phyloP scores from a whole-genome alignment of 2,888 invertebrate species.

The Abrostola triplasia region DNA sequence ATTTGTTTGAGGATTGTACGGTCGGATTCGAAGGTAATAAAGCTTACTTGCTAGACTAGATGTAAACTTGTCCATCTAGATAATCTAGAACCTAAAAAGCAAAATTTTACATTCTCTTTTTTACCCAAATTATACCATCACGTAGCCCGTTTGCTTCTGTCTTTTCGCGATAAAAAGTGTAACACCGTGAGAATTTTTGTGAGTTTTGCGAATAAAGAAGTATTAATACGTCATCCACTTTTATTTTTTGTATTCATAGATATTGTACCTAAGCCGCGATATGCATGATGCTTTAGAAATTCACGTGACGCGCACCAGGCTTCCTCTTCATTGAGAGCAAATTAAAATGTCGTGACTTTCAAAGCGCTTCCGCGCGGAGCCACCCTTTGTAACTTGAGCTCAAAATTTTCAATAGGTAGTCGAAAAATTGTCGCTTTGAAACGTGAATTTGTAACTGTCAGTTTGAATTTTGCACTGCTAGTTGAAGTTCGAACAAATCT shows the following conservation, averaged over 20 bases:
- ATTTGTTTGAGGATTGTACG: constrained; percentile 69
- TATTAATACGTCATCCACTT: too few relatives aligned
- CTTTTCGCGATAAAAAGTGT: too few relatives aligned
- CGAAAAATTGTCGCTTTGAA: constrained; percentile 9
- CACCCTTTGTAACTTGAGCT: constrained; percentile 8
- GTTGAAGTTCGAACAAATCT: neutral
- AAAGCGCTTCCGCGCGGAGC: constrained; percentile 16
- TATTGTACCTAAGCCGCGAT: neutral
- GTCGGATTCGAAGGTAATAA: constrained; percentile 59
- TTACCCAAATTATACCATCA: too few relatives aligned
- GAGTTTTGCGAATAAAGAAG: too few relatives aligned
- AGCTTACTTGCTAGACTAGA: too few relatives aligned
- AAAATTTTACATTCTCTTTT: too few relatives aligned
- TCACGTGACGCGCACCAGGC: constrained; percentile 7
- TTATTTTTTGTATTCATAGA: too few relatives aligned
- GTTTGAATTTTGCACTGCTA: constrained; percentile 5
- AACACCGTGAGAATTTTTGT: too few relatives aligned
- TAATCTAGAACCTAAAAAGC: too few relatives aligned
- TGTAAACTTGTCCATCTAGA: too few relatives aligned
- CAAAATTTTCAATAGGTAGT: constrained; percentile 5
- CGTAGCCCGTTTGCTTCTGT: too few relatives aligned
- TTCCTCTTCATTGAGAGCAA: constrained; percentile 22
- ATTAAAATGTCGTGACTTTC: constrained; percentile 22
- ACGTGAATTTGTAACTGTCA: constrained; percentile 2
- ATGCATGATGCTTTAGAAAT: constrained; percentile 9